phyloP scores from a whole-genome alignment of 2,888 invertebrate genomes.

The Geophilus truncorum region DNA sequence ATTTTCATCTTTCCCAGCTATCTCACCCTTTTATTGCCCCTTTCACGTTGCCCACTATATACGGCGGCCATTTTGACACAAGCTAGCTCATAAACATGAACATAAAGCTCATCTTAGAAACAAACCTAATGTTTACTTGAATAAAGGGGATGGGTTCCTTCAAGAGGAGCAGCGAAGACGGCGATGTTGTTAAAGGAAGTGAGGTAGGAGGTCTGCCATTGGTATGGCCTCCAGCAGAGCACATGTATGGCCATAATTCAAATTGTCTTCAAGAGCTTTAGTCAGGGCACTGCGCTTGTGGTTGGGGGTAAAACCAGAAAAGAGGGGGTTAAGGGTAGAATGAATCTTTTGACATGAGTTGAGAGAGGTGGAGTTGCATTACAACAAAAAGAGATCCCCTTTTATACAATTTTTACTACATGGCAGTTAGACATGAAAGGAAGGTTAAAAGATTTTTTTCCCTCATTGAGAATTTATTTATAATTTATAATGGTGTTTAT shows the following conservation, averaged over 20 bases:
- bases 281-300: not conserved
- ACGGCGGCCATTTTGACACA: not conserved
- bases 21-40: not conserved
- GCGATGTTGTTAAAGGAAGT: slow-evolving; percentile 14
- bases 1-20: not conserved
- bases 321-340: slow-evolving; percentile 2
- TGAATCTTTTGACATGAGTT: slow-evolving; percentile 12
- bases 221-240: slow-evolving; percentile 6
- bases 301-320: not conserved
- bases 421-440: not conserved
- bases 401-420: slow-evolving; percentile 12
- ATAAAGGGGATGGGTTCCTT: slow-evolving; percentile 1
- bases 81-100: slow-evolving; percentile 7
- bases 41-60: not conserved
- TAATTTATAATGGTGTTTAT: not conserved
- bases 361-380: slow-evolving; percentile 13
- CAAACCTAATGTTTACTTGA: slow-evolving; percentile 4
- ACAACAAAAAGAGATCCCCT: slow-evolving; percentile 11
- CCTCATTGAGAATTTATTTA: not conserved
- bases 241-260: slow-evolving; percentile 16
- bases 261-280: slow-evolving; percentile 20
- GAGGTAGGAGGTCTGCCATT: slow-evolving; percentile 20
- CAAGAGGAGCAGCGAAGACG: not conserved
- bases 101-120: slow-evolving; percentile 16
- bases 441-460: not conserved